Evolutionary conservation across 2,888 invertebrate genomes (phyloP).

Genomic region (Encarsia formosa): DNA sequence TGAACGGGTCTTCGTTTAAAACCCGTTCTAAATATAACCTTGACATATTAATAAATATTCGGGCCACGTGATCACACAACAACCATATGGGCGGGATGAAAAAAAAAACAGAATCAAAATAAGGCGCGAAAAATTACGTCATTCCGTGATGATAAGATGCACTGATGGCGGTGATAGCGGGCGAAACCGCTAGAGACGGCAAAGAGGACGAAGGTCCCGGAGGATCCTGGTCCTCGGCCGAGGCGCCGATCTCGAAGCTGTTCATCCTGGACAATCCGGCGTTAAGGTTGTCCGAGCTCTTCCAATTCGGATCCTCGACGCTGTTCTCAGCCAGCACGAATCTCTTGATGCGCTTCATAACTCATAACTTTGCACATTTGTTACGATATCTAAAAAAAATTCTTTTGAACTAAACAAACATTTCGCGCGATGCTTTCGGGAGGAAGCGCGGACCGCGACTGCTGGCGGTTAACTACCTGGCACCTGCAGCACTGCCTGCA

Average conservation of each 20-base stretch:
- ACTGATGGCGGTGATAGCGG: background rate
- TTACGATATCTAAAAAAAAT: too few species aligned
- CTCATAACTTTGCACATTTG: too few species aligned
- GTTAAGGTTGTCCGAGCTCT: conserved; percentile 44
- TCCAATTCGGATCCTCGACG: conserved; percentile 46
- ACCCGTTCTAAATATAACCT: too few species aligned
- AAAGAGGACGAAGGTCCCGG: background rate
- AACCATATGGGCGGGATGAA: too few species aligned
- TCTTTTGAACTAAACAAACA: too few species aligned
- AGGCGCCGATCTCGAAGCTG: conserved; percentile 11
- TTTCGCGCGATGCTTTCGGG: too few species aligned
- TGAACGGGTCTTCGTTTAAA: too few species aligned
- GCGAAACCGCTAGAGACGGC: background rate
- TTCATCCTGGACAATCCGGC: conserved; percentile 36
- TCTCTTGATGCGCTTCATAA: conserved; percentile 47
- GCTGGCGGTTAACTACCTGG: too few species aligned
- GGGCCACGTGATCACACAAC: too few species aligned
- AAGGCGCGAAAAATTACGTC: conserved; percentile 16
- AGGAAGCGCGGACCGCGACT: too few species aligned
- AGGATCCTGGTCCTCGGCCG: background rate
- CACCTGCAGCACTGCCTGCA: too few species aligned
- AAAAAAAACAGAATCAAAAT: background rate
- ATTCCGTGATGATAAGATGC: conserved; percentile 18
- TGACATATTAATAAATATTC: too few species aligned
- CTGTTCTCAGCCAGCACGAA: conserved; percentile 47